A percentile compares a stretch with the other conserved stretches of the same genome.
phyloP scores from a whole-genome alignment of 2,888 invertebrate genomes.

The Tubulanus polymorphus region DNA sequence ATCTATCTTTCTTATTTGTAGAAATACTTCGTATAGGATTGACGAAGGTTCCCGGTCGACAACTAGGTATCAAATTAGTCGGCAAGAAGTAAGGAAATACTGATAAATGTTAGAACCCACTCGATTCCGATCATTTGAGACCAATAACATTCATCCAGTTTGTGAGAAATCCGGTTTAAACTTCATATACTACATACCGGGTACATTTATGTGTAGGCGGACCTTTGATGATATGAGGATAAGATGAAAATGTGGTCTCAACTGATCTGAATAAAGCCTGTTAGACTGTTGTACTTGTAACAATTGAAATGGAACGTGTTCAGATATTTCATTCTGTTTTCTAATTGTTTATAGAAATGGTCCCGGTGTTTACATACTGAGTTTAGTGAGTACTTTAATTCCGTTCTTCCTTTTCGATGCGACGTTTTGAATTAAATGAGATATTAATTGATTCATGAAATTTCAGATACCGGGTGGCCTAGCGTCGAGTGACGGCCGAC shows the following conservation, averaged over 20 bases:
- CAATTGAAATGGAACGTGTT: too few species aligned
- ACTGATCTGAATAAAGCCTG: too few species aligned
- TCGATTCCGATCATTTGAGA: too few species aligned
- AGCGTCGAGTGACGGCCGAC: constrained; percentile 52
- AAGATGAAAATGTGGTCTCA: too few species aligned
- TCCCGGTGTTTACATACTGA: constrained; percentile 47
- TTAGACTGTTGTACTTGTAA: too few species aligned
- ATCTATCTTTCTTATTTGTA: constrained; percentile 23
- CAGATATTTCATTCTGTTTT: too few species aligned
- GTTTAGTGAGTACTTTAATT: constrained; percentile 34
- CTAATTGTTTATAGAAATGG: constrained; percentile 46
- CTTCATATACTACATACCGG: too few species aligned
- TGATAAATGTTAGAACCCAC: background rate
- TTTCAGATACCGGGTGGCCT: constrained; percentile 50
- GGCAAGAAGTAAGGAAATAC: constrained; percentile 44
- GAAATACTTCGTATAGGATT: constrained; percentile 54
- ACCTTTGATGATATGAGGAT: background rate
- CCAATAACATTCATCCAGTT: too few species aligned
- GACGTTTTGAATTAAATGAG: background rate
- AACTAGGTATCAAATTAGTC: constrained; percentile 54
- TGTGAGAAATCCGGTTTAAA: background rate
- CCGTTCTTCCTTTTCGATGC: background rate
- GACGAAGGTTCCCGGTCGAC: constrained; percentile 49
- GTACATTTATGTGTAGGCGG: too few species aligned
- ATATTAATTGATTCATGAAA: background rate